Percentiles rank a stretch among this genome's conserved stretches.
phyloP scores from a whole-genome alignment of 1,140 invertebrate genomes.

The Lordiphosa clarofinis region DNA sequence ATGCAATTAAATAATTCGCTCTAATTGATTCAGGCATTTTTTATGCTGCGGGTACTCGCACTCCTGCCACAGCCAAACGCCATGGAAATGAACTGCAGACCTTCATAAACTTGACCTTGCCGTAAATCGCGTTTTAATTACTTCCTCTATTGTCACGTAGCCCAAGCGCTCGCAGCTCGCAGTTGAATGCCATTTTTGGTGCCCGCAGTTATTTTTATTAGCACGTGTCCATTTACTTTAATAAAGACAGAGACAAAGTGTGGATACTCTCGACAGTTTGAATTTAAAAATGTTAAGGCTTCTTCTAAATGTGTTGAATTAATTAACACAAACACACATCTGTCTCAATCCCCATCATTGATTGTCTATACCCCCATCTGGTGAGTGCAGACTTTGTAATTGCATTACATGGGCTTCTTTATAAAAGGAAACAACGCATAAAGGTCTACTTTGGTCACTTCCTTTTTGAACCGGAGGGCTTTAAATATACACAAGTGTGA shows the following conservation, averaged over 20 bases:
- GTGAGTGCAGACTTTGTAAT: conserved; percentile 45
- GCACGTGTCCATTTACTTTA: conserved; percentile 66
- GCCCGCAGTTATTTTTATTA: conserved; percentile 68
- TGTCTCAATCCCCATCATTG: conserved; percentile 10
- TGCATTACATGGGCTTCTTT: conserved; percentile 61
- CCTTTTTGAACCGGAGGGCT: conserved; percentile 61
- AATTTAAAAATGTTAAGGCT: no score
- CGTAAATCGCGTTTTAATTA: conserved; percentile 75
- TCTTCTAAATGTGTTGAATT: no score
- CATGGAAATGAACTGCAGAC: conserved; percentile 67
- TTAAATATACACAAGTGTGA: conserved; percentile 62
- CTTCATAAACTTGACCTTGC: conserved; percentile 75
- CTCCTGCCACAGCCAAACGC: conserved; percentile 1
- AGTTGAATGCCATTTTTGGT: conserved; percentile 54
- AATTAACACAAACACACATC: no score
- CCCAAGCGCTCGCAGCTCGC: conserved; percentile 23
- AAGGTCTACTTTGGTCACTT: conserved; percentile 44
- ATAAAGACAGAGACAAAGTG: conserved; percentile 13
- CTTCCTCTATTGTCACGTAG: conserved; percentile 74
- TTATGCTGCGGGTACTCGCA: conserved; percentile 31
- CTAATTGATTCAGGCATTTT: conserved; percentile 62
- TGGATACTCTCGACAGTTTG: conserved; percentile 12
- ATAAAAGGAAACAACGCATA: conserved; percentile 36
- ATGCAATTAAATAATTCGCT: conserved; percentile 62
- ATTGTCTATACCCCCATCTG: conserved; percentile 16